Evolutionary conservation across 2,888 invertebrate species (phyloP).

Genomic region (Pristionchus maxplancki): DNA sequence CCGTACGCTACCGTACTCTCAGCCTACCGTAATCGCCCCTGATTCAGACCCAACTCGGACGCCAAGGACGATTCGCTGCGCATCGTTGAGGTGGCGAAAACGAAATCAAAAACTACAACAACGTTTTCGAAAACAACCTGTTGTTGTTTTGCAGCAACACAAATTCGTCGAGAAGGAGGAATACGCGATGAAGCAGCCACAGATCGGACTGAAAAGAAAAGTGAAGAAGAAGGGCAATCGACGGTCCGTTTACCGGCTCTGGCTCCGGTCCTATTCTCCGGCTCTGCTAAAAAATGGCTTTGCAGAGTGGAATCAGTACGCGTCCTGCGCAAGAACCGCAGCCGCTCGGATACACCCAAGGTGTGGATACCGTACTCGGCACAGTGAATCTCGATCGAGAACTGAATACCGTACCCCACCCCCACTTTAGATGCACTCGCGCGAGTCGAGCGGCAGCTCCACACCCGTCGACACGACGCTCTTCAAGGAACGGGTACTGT

Average conservation of each 20-base stretch:
- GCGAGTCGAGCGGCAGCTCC: not conserved
- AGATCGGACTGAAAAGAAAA: conserved; percentile 27
- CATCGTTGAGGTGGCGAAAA: conserved; percentile 31
- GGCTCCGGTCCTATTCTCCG: no score
- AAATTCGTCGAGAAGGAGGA: conserved; percentile 17
- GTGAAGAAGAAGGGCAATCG: conserved; percentile 41
- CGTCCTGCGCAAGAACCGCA: not conserved
- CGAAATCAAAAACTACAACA: not conserved
- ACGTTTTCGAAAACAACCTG: no score
- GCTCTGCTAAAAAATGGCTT: no score
- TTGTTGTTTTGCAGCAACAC: conserved; percentile 34
- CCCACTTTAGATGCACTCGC: not conserved
- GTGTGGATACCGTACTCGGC: no score
- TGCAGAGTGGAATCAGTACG: conserved; percentile 5
- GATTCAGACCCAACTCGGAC: conserved; percentile 44
- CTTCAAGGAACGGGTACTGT: conserved; percentile 32
- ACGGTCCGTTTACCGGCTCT: no score
- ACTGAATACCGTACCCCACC: no score
- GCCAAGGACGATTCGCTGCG: conserved; percentile 43
- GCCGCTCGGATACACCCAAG: not conserved
- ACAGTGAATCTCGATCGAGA: no score
- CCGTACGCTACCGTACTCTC: no score
- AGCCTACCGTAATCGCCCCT: not conserved
- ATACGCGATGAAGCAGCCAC: conserved; percentile 33
- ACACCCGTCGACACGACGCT: not conserved